These are phyloP conservation scores for Papilio polyxenes DNA, from an alignment of 1,140 invertebrate species.

Conservation along the genomic window DNA sequence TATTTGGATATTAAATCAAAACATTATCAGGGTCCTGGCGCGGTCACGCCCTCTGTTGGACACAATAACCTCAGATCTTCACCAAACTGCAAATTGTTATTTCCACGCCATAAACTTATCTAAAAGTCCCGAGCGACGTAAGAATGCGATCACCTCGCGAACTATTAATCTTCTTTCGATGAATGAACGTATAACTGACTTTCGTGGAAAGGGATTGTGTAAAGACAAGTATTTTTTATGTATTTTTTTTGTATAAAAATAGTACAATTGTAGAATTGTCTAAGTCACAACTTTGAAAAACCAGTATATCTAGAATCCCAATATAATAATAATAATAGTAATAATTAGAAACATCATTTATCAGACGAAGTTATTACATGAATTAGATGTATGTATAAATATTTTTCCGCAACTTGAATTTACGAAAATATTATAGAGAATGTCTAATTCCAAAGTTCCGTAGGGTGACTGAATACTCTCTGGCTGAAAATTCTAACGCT, in stretches of 20 bases:
- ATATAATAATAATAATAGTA: no score
- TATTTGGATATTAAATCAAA: slow-evolving; percentile 75
- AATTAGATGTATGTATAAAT: no score
- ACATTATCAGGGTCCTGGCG: slow-evolving; percentile 57
- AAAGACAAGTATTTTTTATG: slow-evolving; percentile 35
- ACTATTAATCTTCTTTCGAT: slow-evolving; percentile 72
- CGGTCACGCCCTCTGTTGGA: slow-evolving; percentile 71
- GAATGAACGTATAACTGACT: slow-evolving; percentile 50
- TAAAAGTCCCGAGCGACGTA: slow-evolving; percentile 51
- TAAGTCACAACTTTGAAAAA: not conserved
- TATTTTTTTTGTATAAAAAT: slow-evolving; percentile 7
- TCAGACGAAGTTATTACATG: no score
- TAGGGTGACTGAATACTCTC: not conserved
- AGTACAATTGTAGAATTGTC: not conserved
- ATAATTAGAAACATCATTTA: no score
- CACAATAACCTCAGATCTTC: slow-evolving; percentile 56
- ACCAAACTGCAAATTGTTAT: slow-evolving; percentile 75
- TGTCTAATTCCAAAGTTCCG: not conserved
- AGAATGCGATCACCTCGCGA: slow-evolving; percentile 51
- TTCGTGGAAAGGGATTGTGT: slow-evolving; percentile 44
- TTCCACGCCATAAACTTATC: slow-evolving; percentile 76
- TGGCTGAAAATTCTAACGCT: not conserved
- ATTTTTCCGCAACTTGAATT: not conserved
- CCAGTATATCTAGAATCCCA: no score
- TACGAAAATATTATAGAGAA: not conserved